Conservation (phyloP, 2,888 invertebrate genomes). For the Leucoptera coffeella region DNA sequence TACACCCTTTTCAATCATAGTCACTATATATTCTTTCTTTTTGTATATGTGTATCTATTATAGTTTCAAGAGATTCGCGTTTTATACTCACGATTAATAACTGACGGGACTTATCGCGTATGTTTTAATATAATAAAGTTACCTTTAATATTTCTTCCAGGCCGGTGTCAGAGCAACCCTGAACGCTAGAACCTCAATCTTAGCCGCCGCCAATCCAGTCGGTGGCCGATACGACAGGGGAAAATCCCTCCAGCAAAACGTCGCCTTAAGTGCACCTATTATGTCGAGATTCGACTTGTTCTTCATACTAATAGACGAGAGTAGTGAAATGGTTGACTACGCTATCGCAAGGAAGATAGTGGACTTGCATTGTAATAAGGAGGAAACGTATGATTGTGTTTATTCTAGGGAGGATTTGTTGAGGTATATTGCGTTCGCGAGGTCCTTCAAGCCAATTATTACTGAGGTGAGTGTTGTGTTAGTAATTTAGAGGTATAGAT, state of each 20-base stretch:
- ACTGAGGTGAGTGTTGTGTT: constrained; percentile 54
- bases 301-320: constrained; percentile 96
- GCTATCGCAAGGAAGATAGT: constrained; percentile 95
- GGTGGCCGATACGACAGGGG: constrained; percentile 95
- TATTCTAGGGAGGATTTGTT: constrained; percentile 88
- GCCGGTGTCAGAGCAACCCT: constrained; percentile 95
- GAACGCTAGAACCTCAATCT: constrained; percentile 94
- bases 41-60: too few species aligned
- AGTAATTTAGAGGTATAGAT: too few species aligned
- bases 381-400: constrained; percentile 69
- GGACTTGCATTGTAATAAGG: constrained; percentile 84
- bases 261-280: constrained; percentile 89
- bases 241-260: constrained; percentile 91
- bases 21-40: too few species aligned
- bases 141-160: too few species aligned
- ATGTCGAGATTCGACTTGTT: constrained; percentile 99
- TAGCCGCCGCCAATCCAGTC: constrained; percentile 97
- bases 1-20: too few species aligned
- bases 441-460: constrained; percentile 88
- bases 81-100: too few species aligned
- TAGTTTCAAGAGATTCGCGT: too few species aligned
- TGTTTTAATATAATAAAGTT: too few species aligned
- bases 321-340: constrained; percentile 81
- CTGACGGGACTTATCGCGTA: too few species aligned
- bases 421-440: constrained; percentile 93